Percentiles rank a stretch among this genome's conserved stretches.
phyloP scores from a whole-genome alignment of 2,888 invertebrate genomes.

The Yponomeuta plumbellus region DNA sequence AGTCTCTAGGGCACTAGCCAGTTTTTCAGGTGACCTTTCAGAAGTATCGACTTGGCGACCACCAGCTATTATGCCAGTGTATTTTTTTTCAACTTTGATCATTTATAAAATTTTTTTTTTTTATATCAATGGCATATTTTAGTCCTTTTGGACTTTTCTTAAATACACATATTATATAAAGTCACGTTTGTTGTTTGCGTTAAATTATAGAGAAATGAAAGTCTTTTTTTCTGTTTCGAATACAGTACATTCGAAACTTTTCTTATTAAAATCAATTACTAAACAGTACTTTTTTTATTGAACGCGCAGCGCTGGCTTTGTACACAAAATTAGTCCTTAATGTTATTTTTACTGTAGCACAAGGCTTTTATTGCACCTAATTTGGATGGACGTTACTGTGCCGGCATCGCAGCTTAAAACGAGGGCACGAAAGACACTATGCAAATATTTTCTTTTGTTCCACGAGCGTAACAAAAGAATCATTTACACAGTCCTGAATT shows the following conservation, averaged over 20 bases:
- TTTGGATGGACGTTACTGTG: slow-evolving; percentile 12
- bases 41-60: no score
- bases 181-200: no score
- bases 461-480: slow-evolving; percentile 1
- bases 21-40: no score
- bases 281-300: background rate
- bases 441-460: slow-evolving; percentile 14
- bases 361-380: slow-evolving; percentile 13
- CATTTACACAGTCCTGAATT: slow-evolving; percentile 10
- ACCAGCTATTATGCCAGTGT: no score
- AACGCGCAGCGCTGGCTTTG: background rate
- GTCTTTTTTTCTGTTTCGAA: no score
- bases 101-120: no score
- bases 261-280: background rate
- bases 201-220: no score
- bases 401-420: background rate
- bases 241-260: background rate
- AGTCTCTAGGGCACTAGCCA: background rate
- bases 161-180: no score
- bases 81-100: no score
- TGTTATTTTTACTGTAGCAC: background rate
- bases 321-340: background rate
- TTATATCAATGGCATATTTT: no score
- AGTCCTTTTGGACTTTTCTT: no score
- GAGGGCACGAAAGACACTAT: slow-evolving; percentile 10